A percentile compares a stretch with the other conserved stretches of the same genome.
Evolutionary conservation across 1,140 invertebrate species (phyloP).

Genomic region (Proales similis): DNA sequence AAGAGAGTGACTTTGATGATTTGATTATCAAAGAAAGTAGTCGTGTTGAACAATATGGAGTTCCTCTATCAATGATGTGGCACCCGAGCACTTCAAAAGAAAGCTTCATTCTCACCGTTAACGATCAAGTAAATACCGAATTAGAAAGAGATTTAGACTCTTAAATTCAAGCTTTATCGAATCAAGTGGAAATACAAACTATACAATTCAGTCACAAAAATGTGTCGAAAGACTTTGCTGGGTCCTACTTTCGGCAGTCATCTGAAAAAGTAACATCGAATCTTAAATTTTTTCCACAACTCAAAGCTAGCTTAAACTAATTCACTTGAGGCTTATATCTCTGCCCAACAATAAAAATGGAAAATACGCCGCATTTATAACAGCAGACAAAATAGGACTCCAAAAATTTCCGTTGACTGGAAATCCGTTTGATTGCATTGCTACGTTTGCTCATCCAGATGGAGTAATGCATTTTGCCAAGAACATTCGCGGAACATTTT

Average conservation of each 20-base stretch:
- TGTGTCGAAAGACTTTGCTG: slow-evolving; percentile 60
- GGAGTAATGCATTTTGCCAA: slow-evolving; percentile 52
- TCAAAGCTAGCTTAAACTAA: neutral
- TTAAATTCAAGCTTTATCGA: neutral
- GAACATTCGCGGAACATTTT: slow-evolving; percentile 22
- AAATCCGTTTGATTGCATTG: slow-evolving; percentile 64
- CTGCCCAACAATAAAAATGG: slow-evolving; percentile 44
- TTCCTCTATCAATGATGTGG: slow-evolving; percentile 57
- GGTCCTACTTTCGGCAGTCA: slow-evolving; percentile 60
- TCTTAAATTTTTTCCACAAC: neutral
- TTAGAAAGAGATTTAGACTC: too few relatives aligned
- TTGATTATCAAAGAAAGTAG: slow-evolving; percentile 50
- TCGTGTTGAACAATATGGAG: slow-evolving; percentile 60
- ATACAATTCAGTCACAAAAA: slow-evolving; percentile 59
- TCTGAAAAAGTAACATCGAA: slow-evolving; percentile 50
- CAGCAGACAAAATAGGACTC: slow-evolving; percentile 62
- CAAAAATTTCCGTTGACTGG: slow-evolving; percentile 64
- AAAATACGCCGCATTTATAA: slow-evolving; percentile 62
- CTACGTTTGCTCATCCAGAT: slow-evolving; percentile 61
- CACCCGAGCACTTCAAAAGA: slow-evolving; percentile 51
- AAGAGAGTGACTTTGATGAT: slow-evolving; percentile 52
- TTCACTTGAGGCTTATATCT: slow-evolving; percentile 43
- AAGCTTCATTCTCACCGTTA: slow-evolving; percentile 50
- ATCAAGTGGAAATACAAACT: slow-evolving; percentile 60
- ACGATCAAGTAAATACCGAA: slow-evolving; percentile 50